Conservation (phyloP, 2,888 invertebrate genomes). For the Lapara coniferarum region DNA sequence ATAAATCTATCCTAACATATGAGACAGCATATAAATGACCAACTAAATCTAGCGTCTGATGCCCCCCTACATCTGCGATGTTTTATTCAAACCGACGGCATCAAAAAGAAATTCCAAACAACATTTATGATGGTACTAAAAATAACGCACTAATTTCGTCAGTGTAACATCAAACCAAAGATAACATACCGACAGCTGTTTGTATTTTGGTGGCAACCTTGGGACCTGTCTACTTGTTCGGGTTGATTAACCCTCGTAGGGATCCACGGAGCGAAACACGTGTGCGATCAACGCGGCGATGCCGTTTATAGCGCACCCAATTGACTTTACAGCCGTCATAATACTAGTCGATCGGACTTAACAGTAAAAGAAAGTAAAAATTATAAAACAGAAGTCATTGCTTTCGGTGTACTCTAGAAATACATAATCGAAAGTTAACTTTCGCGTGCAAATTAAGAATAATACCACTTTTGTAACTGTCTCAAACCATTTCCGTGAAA, state of each 20-base stretch:
- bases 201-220: slow-evolving; percentile 52
- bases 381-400: background rate
- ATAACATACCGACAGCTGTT: slow-evolving; percentile 50
- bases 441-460: slow-evolving; percentile 23
- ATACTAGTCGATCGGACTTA: background rate
- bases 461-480: background rate
- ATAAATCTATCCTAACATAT: background rate
- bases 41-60: background rate
- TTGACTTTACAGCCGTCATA: background rate
- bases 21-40: background rate
- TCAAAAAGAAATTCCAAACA: slow-evolving; percentile 20
- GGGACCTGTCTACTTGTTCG: slow-evolving; percentile 59
- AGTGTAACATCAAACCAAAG: slow-evolving; percentile 26
- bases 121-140: slow-evolving; percentile 25
- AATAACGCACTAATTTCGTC: slow-evolving; percentile 26
- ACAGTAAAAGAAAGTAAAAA: slow-evolving; percentile 26
- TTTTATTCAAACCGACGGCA: slow-evolving; percentile 19
- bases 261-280: slow-evolving; percentile 61
- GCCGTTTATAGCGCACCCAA: slow-evolving; percentile 54
- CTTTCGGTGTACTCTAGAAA: slow-evolving; percentile 4
- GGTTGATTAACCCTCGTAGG: slow-evolving; percentile 59
- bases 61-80: slow-evolving; percentile 8
- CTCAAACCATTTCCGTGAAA: background rate
- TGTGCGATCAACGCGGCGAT: slow-evolving; percentile 70
- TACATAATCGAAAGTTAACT: slow-evolving; percentile 23